Conservation (phyloP, 2,888 invertebrate species). For the Melanostoma scalare region DNA sequence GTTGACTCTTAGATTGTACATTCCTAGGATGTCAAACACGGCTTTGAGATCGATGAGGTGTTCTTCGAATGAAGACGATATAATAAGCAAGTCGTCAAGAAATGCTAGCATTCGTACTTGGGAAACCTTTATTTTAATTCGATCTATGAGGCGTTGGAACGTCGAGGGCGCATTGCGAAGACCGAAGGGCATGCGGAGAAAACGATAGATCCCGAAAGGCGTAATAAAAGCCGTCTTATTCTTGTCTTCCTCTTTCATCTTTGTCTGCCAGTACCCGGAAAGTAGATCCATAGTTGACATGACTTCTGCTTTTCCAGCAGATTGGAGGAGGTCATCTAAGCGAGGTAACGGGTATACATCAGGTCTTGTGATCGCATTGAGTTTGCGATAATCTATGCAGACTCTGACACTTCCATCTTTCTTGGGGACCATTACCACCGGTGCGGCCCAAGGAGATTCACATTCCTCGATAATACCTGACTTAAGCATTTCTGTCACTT, state of each 20-base stretch:
- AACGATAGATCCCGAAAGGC: conserved; percentile 77
- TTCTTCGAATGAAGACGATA: too few relatives aligned
- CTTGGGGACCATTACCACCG: conserved; percentile 72
- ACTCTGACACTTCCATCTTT: too few relatives aligned
- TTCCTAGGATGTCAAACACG: too few relatives aligned
- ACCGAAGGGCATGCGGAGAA: conserved; percentile 78
- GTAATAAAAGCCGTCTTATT: conserved; percentile 77
- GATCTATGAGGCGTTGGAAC: too few relatives aligned
- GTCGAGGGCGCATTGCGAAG: conserved; percentile 77
- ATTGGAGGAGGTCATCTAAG: conserved; percentile 80
- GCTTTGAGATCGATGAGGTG: too few relatives aligned
- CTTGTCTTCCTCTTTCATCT: too few relatives aligned
- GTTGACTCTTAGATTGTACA: conserved; percentile 74
- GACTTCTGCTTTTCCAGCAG: conserved; percentile 75
- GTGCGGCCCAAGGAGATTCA: conserved; percentile 67
- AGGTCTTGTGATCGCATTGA: conserved; percentile 75
- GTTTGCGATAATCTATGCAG: conserved; percentile 76
- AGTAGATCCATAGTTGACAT: conserved; percentile 78
- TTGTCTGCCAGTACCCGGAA: conserved; percentile 80
- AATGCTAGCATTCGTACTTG: too few relatives aligned
- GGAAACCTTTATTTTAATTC: too few relatives aligned
- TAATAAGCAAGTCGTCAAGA: too few relatives aligned
- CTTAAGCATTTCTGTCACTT: conserved; percentile 25
- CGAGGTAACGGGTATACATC: conserved; percentile 79
- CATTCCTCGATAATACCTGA: conserved; percentile 71